A percentile compares a stretch with the other conserved stretches of the same genome.
Evolutionary conservation across 1,140 invertebrate genomes (phyloP).

Genomic region (Drosophila arawakana): DNA sequence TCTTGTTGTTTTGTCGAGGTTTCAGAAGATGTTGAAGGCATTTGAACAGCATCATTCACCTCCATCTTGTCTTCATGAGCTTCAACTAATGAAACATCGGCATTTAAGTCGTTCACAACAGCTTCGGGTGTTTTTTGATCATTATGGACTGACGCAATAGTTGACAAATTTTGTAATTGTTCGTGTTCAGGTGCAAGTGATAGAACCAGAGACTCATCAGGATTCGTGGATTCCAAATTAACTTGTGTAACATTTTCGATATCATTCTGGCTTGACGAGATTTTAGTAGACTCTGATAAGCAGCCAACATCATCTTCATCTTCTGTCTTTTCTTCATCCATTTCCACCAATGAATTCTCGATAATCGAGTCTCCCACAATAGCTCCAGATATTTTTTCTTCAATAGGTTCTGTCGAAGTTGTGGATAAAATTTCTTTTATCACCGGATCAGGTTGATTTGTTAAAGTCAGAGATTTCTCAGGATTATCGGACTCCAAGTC

Average conservation of each 20-base stretch:
- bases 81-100: slow-evolving; percentile 8
- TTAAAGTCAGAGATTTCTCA: not conserved
- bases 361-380: too few relatives aligned
- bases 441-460: too few relatives aligned
- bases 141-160: too few relatives aligned
- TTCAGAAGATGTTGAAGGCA: too few relatives aligned
- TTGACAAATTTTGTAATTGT: too few relatives aligned
- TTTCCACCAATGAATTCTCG: not conserved
- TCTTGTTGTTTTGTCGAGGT: too few relatives aligned
- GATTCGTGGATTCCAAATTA: not conserved
- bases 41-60: too few relatives aligned
- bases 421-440: too few relatives aligned
- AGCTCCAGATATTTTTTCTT: not conserved
- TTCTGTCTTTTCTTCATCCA: not conserved
- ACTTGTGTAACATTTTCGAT: not conserved
- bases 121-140: not conserved
- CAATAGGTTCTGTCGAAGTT: too few relatives aligned
- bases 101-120: not conserved
- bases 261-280: not conserved
- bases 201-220: slow-evolving; percentile 11
- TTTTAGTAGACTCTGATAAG: not conserved
- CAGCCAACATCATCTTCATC: not conserved
- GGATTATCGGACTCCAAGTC: not conserved
- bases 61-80: too few relatives aligned
- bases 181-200: not conserved